Conservation (phyloP, 2,797 vertebrate genomes). For the Muscicapa comitata region DNA sequence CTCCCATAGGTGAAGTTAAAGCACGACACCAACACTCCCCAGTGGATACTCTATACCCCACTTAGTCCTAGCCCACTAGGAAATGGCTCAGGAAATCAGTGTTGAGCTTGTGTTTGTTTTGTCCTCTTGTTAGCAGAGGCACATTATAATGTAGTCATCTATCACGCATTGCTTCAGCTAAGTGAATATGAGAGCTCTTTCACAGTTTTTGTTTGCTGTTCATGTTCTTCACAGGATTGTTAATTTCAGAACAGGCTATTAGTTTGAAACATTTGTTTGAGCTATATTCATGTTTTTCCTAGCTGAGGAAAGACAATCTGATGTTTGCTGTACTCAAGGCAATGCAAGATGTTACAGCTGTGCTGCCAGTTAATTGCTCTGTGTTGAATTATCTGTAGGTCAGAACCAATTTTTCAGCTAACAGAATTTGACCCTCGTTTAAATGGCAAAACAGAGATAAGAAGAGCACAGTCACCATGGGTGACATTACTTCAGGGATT, state of each 20-base stretch:
- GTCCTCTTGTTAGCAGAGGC: neutral
- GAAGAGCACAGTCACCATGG: neutral
- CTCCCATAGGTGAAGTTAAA: neutral
- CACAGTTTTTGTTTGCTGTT: neutral
- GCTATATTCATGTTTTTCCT: neutral
- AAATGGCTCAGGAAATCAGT: neutral
- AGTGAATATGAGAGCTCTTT: neutral
- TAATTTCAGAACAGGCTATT: neutral
- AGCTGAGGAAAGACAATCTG: neutral
- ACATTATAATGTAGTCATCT: neutral
- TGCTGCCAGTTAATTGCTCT: conserved; percentile 7
- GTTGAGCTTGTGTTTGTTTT: neutral
- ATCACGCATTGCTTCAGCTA: neutral
- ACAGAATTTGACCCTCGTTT: rapidly evolving
- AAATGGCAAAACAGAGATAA: neutral
- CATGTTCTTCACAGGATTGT: neutral
- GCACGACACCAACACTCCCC: neutral
- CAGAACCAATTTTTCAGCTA: neutral
- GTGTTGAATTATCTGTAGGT: neutral
- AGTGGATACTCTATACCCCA: neutral
- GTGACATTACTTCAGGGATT: neutral
- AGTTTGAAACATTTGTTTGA: conserved; percentile 10
- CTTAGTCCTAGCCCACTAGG: neutral
- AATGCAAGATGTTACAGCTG: neutral
- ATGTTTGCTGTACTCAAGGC: neutral